Evolutionary conservation across 1,140 invertebrate species (phyloP).

Genomic region (Drosophila equinoxialis): DNA sequence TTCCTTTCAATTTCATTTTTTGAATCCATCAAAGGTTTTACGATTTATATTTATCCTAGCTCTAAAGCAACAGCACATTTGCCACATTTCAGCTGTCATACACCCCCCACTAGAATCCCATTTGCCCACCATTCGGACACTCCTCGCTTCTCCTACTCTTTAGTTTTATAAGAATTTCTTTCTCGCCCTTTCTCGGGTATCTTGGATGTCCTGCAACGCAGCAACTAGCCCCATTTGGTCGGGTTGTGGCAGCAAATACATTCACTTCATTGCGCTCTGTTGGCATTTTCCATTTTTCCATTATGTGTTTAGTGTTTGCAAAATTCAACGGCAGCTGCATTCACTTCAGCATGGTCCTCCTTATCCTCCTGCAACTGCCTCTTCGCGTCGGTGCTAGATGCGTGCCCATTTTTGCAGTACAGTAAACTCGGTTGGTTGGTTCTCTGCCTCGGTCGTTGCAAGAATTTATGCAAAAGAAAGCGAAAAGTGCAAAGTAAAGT

Average conservation of each 20-base stretch:
- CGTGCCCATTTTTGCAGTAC: slow-evolving; percentile 70
- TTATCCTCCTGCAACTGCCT: slow-evolving; percentile 13
- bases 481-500: slow-evolving; percentile 81
- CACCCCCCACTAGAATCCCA: not conserved
- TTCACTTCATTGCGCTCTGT: slow-evolving; percentile 77
- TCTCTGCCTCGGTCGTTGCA: slow-evolving; percentile 35
- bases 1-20: slow-evolving; percentile 5
- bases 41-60: slow-evolving; percentile 13
- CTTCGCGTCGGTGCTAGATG: slow-evolving; percentile 32
- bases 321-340: slow-evolving; percentile 70
- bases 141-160: not conserved
- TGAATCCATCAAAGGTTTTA: slow-evolving; percentile 9
- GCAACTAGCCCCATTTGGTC: slow-evolving; percentile 60
- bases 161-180: not conserved
- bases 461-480: slow-evolving; percentile 79
- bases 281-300: slow-evolving; percentile 72
- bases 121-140: not conserved
- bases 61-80: not conserved
- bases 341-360: slow-evolving; percentile 25
- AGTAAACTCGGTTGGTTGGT: slow-evolving; percentile 60
- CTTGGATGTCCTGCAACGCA: not conserved
- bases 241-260: slow-evolving; percentile 34
- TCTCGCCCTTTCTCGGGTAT: not conserved
- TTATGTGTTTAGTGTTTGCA: slow-evolving; percentile 68
- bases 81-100: not conserved